phyloP scores from a whole-genome alignment of 2,888 invertebrate species.

The Baronia brevicornis region DNA sequence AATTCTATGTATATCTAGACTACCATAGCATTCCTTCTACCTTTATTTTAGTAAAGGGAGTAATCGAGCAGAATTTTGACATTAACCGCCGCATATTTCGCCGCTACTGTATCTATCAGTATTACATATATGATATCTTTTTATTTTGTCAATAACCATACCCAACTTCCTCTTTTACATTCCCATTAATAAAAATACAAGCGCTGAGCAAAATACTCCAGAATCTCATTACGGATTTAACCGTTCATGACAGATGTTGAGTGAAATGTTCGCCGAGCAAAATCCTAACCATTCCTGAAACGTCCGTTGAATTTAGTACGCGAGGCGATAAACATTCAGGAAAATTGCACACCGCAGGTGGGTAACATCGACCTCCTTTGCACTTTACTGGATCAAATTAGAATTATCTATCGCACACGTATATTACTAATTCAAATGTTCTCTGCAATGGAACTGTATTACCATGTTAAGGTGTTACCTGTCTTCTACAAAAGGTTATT shows the following conservation, averaged over 20 bases:
- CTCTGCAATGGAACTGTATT: conserved; percentile 2
- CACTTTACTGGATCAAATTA: conserved; percentile 16
- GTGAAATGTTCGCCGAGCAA: conserved; percentile 42
- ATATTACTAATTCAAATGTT: conserved; percentile 17
- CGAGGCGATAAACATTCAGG: conserved; percentile 37
- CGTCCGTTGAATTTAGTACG: conserved; percentile 37
- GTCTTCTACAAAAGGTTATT: too few species aligned
- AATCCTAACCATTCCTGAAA: conserved; percentile 38
- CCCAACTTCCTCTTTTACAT: too few species aligned
- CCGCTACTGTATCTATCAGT: too few species aligned
- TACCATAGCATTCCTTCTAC: too few species aligned
- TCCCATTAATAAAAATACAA: too few species aligned
- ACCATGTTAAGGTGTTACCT: neutral
- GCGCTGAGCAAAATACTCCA: conserved; percentile 26
- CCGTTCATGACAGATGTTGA: conserved; percentile 39
- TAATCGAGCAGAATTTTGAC: too few species aligned
- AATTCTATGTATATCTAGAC: too few species aligned
- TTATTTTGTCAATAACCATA: too few species aligned
- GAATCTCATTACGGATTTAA: conserved; percentile 48
- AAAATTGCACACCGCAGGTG: conserved; percentile 39
- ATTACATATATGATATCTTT: too few species aligned
- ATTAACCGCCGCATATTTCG: too few species aligned
- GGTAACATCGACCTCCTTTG: conserved; percentile 17
- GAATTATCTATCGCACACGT: conserved; percentile 17
- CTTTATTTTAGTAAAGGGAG: too few species aligned